A percentile compares a stretch with the other conserved stretches of the same genome.
These are phyloP conservation scores for Lacerta bilineata DNA, from an alignment of 2,797 vertebrate genomes.

Conservation along the genomic window DNA sequence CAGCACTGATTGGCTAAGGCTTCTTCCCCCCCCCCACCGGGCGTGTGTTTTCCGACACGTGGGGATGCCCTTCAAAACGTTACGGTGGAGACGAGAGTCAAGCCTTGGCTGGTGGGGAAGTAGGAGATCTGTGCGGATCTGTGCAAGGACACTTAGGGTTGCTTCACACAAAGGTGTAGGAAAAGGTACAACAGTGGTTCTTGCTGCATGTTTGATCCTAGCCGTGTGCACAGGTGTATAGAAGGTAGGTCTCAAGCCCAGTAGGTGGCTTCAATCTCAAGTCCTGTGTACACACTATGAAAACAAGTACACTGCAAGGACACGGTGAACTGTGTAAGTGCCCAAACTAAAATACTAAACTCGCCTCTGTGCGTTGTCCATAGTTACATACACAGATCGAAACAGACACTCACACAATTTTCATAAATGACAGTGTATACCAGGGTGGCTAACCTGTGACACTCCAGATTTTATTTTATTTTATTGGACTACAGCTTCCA, in stretches of 20 bases:
- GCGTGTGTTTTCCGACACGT: not conserved
- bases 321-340: not conserved
- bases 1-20: not conserved
- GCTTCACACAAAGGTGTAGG: not conserved
- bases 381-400: not conserved
- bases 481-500: not conserved
- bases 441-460: not conserved
- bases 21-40: not conserved
- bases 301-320: not conserved
- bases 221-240: not conserved
- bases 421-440: not conserved
- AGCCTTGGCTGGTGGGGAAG: too few species aligned
- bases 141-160: not conserved
- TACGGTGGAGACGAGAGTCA: not conserved
- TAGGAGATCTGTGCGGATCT: too few species aligned
- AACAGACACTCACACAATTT: not conserved
- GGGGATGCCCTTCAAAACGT: not conserved
- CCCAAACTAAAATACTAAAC: not conserved
- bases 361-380: not conserved
- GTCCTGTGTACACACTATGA: not conserved
- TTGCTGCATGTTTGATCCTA: not conserved
- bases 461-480: not conserved
- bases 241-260: too few species aligned
- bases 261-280: not conserved
- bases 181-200: not conserved